Evolutionary conservation across 2,888 invertebrate species (phyloP).

Genomic region (Anthophora plumipes): DNA sequence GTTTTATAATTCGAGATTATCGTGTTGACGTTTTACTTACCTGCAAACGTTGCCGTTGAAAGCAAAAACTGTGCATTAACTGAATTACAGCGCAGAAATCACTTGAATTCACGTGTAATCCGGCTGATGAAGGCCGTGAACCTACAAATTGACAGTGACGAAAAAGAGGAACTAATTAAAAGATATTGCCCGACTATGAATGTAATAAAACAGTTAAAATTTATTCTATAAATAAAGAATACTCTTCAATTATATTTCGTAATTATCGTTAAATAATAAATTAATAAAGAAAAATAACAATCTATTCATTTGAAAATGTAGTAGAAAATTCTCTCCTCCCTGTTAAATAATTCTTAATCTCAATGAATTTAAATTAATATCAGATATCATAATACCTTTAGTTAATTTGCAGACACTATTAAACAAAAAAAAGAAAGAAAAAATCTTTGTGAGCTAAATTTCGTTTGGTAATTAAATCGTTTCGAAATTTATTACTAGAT

Average conservation of each 20-base stretch:
- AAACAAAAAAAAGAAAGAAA: too few species aligned
- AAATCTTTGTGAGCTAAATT: too few species aligned
- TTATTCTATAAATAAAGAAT: background rate
- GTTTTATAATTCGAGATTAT: slow-evolving; percentile 27
- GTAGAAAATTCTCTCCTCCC: background rate
- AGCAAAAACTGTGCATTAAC: slow-evolving; percentile 45
- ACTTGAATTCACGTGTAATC: slow-evolving; percentile 46
- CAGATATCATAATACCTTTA: too few species aligned
- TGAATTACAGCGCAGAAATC: slow-evolving; percentile 41
- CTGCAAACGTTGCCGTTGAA: slow-evolving; percentile 22
- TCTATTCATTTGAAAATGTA: background rate
- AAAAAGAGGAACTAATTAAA: background rate
- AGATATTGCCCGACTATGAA: background rate
- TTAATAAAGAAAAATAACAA: background rate
- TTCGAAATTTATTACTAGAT: too few species aligned
- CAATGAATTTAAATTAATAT: background rate
- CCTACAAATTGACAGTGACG: slow-evolving; percentile 7
- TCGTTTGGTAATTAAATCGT: too few species aligned
- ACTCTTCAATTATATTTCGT: too few species aligned
- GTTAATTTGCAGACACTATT: background rate
- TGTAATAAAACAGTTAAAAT: background rate
- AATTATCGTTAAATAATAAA: too few species aligned
- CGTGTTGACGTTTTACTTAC: slow-evolving; percentile 29
- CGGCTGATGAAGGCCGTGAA: slow-evolving; percentile 26
- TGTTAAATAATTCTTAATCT: background rate